These are phyloP conservation scores for Holothuria glaberrima DNA, from an alignment of 35 echinoderm and acorn worm species.

Conservation along the genomic window DNA sequence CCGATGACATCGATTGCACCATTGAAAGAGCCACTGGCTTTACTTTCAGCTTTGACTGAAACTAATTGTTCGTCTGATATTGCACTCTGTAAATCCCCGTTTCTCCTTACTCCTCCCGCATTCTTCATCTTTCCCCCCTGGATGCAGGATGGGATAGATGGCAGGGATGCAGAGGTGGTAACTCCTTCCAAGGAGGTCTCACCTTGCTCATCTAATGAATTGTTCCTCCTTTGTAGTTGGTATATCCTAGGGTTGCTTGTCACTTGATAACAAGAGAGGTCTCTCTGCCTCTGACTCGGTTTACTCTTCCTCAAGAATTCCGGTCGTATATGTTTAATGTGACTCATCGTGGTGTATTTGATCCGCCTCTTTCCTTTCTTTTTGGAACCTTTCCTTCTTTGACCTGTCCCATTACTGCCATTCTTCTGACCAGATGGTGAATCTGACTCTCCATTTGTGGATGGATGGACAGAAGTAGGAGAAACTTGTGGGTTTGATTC, in stretches of 20 bases:
- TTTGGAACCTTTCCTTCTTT: constrained; percentile 25
- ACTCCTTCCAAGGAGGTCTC: neutral
- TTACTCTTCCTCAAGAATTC: constrained; percentile 39
- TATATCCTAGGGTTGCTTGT: neutral
- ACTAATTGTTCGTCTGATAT: constrained; percentile 28
- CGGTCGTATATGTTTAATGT: constrained; percentile 54
- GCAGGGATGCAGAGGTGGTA: constrained; percentile 17
- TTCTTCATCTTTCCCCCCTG: neutral
- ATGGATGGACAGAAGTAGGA: neutral
- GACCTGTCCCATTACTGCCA: constrained; percentile 15
- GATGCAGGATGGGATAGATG: constrained; percentile 36
- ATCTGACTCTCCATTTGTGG: constrained; percentile 45
- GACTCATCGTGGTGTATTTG: constrained; percentile 49
- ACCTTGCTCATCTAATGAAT: constrained; percentile 8
- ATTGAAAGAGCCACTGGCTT: constrained; percentile 14
- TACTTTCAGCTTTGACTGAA: neutral
- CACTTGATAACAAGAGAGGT: constrained; percentile 40
- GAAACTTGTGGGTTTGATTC: neutral
- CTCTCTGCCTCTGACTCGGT: constrained; percentile 16
- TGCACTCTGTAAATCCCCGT: neutral
- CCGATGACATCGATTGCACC: constrained; percentile 21
- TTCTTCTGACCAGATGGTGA: neutral
- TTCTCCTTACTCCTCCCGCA: neutral
- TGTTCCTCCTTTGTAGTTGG: neutral
- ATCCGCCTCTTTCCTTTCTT: constrained; percentile 21